Evolutionary conservation across 2,888 invertebrate species (phyloP), one percentile per base, ranked within the genome.

Genomic region (Falcaria lacertinaria): DNA sequence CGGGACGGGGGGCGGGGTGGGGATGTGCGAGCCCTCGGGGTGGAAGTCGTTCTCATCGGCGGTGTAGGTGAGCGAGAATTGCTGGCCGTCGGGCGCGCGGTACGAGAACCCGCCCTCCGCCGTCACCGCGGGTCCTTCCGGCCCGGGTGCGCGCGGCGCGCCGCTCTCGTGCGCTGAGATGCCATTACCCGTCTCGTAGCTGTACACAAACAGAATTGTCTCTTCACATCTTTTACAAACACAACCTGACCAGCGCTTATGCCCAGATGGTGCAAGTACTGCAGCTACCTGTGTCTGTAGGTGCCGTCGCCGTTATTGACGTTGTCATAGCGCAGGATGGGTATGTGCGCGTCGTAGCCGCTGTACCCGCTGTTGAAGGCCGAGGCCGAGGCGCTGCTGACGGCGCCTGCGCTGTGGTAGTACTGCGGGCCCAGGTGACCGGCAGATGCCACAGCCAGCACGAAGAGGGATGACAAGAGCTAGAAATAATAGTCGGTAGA

Each of bases 21-120:
- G 91, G 16, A 91, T 73, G 63, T 91, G 91, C 1, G 88, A 87
- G 44, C 91, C 91, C 47, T 70, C 80, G 38, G 92, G 91, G 63
- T 91, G 91, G 83, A 92, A 93, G 44, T 93, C 93, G 62, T 93
- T 92, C 70, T 93, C 93, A 61, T 93, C 93, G 34, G 93, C 93
- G 36, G 91, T 85, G 80, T 93, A 93, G n/a, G 90, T 83, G 43
- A 93, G 74, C 25, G 91, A 89, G 58, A 92, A 87, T 50, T 90
- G 80, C 52, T 90, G 89, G 39, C 92, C 92, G 56, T 93, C 92
- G 1, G 93, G 93, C 1, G 92, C 91, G 17, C 91, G 91, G 76
- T 92, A 93, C 3, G 91, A 91, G 80, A 87, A 93, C 40, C 88
- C 91, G 17, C 93, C 93, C 56, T 92, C 91, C 0, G 92, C 93